phyloP scores from a whole-genome alignment of 1,140 invertebrate genomes.

The Coelopa frigida region DNA sequence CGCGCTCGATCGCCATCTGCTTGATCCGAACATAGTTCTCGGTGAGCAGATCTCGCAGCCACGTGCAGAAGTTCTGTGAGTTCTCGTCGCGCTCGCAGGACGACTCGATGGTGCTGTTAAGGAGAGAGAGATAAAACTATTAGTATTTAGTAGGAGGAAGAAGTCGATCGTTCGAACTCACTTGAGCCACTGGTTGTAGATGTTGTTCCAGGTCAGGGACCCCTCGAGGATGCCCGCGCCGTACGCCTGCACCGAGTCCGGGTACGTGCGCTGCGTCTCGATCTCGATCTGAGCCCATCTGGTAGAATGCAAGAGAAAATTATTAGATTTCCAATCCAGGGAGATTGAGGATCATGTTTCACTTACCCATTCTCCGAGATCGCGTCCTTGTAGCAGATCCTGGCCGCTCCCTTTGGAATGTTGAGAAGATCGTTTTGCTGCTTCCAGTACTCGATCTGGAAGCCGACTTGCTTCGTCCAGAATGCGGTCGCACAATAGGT shows the following conservation, averaged over 20 bases:
- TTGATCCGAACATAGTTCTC: slow-evolving; percentile 61
- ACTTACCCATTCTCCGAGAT: slow-evolving; percentile 58
- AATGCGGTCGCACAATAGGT: slow-evolving; percentile 59
- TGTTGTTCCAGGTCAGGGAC: slow-evolving; percentile 69
- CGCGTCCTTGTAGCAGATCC: slow-evolving; percentile 63
- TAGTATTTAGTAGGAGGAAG: background rate
- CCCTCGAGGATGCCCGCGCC: slow-evolving; percentile 87
- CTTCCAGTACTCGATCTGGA: slow-evolving; percentile 66
- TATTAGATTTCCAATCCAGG: background rate
- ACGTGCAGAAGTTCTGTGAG: slow-evolving; percentile 34
- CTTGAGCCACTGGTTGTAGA: slow-evolving; percentile 68
- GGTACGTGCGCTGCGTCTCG: slow-evolving; percentile 62
- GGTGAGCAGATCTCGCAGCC: slow-evolving; percentile 31
- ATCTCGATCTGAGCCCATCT: slow-evolving; percentile 76
- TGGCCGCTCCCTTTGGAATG: slow-evolving; percentile 56
- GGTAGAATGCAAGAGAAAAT: slow-evolving; percentile 3
- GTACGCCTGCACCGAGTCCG: slow-evolving; percentile 74
- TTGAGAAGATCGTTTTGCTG: slow-evolving; percentile 61
- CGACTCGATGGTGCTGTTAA: slow-evolving; percentile 53
- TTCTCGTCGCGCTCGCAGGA: slow-evolving; percentile 59
- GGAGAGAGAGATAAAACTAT: background rate
- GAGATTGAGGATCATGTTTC: background rate
- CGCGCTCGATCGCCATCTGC: slow-evolving; percentile 58
- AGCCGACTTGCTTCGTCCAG: slow-evolving; percentile 59
- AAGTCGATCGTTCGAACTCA: slow-evolving; percentile 17